Percentiles rank a stretch among this genome's conserved stretches.
These are phyloP conservation scores for Dendroctonus valens DNA, from an alignment of 1,140 invertebrate species.

Conservation along the genomic window DNA sequence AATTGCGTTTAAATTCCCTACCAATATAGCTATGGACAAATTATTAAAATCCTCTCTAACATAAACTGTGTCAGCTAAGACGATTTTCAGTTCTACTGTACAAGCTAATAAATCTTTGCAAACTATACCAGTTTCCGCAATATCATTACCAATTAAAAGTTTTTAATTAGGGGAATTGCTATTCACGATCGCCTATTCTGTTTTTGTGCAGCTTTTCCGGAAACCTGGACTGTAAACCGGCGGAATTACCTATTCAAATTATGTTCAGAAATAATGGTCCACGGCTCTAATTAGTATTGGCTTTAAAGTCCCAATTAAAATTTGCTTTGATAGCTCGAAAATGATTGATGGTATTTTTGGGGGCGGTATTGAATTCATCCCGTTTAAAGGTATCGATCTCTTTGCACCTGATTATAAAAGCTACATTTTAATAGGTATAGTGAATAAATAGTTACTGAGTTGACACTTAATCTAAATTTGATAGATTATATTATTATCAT, in stretches of 20 bases:
- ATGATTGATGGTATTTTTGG: conserved; percentile 9
- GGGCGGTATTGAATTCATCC: neutral
- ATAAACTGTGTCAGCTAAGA: too few species aligned
- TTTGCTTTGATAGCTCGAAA: conserved; percentile 12
- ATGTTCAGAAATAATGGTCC: conserved; percentile 18
- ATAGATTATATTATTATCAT: too few species aligned
- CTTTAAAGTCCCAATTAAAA: conserved; percentile 17
- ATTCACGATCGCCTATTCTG: conserved; percentile 1
- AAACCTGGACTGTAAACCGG: conserved; percentile 6
- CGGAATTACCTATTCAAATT: conserved; percentile 19
- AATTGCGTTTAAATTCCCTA: too few species aligned
- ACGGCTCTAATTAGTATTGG: conserved; percentile 20
- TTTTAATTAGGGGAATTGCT: conserved; percentile 14
- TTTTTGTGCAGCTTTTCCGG: conserved; percentile 13
- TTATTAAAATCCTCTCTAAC: too few species aligned
- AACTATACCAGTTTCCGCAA: conserved; percentile 8
- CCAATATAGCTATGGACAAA: too few species aligned
- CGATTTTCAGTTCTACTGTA: too few species aligned
- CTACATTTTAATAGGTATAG: too few species aligned
- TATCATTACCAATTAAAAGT: conserved; percentile 19
- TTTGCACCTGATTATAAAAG: too few species aligned
- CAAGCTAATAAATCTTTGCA: neutral
- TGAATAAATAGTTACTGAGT: too few species aligned
- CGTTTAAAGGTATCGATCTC: neutral
- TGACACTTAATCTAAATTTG: too few species aligned